A percentile compares a stretch with the other conserved stretches of the same genome.
Evolutionary conservation across 2,888 invertebrate genomes (phyloP).

Genomic region (Cantharis nigra): DNA sequence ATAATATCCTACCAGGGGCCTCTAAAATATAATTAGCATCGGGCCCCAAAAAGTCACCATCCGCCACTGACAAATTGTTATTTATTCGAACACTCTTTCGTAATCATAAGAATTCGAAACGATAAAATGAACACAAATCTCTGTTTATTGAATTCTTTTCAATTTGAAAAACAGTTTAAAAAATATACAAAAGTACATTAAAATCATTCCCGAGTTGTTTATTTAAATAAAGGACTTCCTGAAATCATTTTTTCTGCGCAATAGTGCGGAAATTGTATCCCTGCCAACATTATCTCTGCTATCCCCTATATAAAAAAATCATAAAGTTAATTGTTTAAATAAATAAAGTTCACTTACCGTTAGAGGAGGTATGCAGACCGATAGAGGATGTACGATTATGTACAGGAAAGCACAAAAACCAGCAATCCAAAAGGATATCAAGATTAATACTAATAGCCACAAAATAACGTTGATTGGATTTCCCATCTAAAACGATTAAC

Average conservation of each 20-base stretch:
- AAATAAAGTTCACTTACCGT: constrained; percentile 63
- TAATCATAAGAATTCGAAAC: not conserved
- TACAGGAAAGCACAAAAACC: constrained; percentile 70
- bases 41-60: too few species aligned
- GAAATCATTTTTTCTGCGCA: constrained; percentile 74
- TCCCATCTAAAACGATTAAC: constrained; percentile 67
- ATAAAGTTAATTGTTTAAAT: constrained; percentile 14
- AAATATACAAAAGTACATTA: not conserved
- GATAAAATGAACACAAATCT: not conserved
- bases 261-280: constrained; percentile 72
- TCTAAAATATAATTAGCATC: too few species aligned
- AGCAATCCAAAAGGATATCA: constrained; percentile 70
- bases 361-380: constrained; percentile 70
- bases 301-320: constrained; percentile 62
- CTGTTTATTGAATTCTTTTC: not conserved
- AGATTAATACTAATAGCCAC: constrained; percentile 72
- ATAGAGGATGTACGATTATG: constrained; percentile 68
- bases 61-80: too few species aligned
- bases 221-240: constrained; percentile 59
- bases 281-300: constrained; percentile 68
- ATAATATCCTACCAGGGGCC: too few species aligned
- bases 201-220: constrained; percentile 34
- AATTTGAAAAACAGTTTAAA: not conserved
- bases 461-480: constrained; percentile 70
- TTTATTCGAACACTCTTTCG: not conserved